Evolutionary conservation across 1,140 invertebrate genomes (phyloP).

Genomic region (Panulirus ornatus): DNA sequence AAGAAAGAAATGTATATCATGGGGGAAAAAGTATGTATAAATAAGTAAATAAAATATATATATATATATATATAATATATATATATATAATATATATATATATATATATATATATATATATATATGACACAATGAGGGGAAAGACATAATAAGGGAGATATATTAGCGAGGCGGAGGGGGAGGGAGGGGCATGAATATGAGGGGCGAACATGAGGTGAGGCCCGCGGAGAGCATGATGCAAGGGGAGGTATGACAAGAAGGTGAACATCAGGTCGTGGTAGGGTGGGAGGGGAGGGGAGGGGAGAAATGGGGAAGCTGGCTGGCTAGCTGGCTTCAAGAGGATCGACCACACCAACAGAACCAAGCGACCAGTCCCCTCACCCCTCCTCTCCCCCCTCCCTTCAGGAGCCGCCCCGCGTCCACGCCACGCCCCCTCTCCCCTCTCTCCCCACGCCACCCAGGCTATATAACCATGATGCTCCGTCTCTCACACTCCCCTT

Average conservation of each 20-base stretch:
- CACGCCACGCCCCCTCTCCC: no score
- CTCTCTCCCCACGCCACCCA: no score
- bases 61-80: no score
- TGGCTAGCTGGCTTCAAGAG: not conserved
- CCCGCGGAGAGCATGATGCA: not conserved
- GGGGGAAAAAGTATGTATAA: not conserved
- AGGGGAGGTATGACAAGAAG: not conserved
- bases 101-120: not conserved
- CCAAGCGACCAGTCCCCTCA: no score
- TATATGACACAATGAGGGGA: not conserved
- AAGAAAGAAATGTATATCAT: not conserved
- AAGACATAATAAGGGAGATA: not conserved
- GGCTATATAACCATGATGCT: no score
- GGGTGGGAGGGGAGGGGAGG: not conserved
- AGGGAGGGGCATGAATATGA: not conserved
- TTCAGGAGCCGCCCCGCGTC: no score
- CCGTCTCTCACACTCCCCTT: no score
- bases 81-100: not conserved
- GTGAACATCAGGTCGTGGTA: not conserved
- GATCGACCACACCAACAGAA: not conserved
- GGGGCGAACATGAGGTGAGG: not conserved
- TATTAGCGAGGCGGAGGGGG: not conserved
- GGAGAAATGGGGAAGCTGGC: not conserved
- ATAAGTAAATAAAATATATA: no score
- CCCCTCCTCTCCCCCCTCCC: no score